A percentile compares a stretch with the other conserved stretches of the same genome.
Conservation (phyloP, 53 echinoderm and acorn worm species). For the Henricia sp. region DNA sequence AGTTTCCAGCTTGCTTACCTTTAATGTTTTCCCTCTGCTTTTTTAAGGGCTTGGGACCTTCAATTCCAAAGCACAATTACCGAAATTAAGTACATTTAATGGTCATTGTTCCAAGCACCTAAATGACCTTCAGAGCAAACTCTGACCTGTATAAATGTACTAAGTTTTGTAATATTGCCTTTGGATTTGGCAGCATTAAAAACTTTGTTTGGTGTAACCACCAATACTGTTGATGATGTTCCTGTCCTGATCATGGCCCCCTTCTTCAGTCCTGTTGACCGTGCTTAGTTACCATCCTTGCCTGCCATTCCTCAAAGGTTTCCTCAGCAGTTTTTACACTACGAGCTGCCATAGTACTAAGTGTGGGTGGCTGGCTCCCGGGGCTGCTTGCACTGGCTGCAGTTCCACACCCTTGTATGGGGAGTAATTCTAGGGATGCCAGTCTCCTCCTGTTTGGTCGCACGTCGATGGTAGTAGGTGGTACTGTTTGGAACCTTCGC, state of each 20-base stretch:
- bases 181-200: too few species aligned
- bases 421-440: slow-evolving; percentile 10
- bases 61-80: too few species aligned
- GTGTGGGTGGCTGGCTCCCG: slow-evolving; percentile 1
- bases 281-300: neutral
- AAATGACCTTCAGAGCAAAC: too few species aligned
- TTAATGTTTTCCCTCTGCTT: too few species aligned
- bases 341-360: slow-evolving; percentile 58
- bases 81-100: too few species aligned
- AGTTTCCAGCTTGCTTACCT: too few species aligned
- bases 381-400: slow-evolving; percentile 28
- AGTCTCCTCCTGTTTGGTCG: neutral
- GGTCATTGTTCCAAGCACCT: too few species aligned
- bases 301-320: slow-evolving; percentile 27
- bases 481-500: slow-evolving; percentile 15
- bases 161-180: too few species aligned
- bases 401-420: neutral
- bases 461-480: slow-evolving; percentile 5
- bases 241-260: neutral
- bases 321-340: slow-evolving; percentile 17
- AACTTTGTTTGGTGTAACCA: too few species aligned
- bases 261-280: neutral
- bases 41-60: too few species aligned
- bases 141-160: too few species aligned
- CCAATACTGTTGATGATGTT: neutral